Conservation (phyloP, 2,797 vertebrate genomes). For the Triplophysa yarkandensis region DNA sequence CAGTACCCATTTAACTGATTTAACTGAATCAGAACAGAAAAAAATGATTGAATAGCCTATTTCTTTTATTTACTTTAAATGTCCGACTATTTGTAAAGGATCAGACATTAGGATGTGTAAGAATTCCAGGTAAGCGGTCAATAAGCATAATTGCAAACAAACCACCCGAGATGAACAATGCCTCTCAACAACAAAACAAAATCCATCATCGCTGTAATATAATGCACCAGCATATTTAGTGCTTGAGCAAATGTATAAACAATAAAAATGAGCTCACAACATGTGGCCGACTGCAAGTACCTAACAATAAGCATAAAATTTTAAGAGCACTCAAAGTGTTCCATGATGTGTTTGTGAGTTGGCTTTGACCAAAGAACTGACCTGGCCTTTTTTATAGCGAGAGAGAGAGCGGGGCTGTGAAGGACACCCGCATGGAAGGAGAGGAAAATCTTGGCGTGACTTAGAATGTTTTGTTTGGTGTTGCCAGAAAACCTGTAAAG, state of each 20-base stretch:
- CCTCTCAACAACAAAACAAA: conserved; percentile 7
- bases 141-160: not conserved
- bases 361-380: conserved; percentile 15
- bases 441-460: conserved; percentile 28
- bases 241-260: conserved; percentile 24
- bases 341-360: conserved; percentile 41
- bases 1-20: no score
- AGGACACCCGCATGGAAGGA: conserved; percentile 41
- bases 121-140: not conserved
- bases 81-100: no score
- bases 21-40: no score
- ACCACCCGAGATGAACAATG: conserved; percentile 4
- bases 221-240: conserved; percentile 30
- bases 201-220: conserved; percentile 18
- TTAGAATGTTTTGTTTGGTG: conserved; percentile 22
- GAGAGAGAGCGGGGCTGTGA: conserved; percentile 14
- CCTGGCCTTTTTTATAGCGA: conserved; percentile 6
- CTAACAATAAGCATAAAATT: conserved; percentile 27
- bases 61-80: no score
- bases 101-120: not conserved
- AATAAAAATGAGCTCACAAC: conserved; percentile 42
- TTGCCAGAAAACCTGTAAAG: conserved; percentile 28
- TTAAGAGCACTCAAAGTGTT: conserved; percentile 28
- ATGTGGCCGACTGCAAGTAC: conserved; percentile 34
- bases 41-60: no score